phyloP scores from a whole-genome alignment of 2,797 vertebrate genomes.

The Hyperoplus immaculatus region DNA sequence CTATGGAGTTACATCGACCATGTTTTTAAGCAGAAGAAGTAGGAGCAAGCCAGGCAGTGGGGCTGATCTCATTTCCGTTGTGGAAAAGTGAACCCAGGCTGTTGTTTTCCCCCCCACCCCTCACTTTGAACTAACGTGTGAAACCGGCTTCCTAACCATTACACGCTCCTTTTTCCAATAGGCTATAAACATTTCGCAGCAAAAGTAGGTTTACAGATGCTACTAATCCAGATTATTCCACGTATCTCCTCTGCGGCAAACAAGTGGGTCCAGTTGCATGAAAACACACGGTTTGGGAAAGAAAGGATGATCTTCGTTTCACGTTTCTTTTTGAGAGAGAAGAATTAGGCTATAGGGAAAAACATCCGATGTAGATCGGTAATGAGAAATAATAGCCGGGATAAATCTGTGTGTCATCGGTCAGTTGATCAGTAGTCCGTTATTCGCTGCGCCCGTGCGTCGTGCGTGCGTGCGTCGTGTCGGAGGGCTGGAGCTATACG shows the following conservation, averaged over 20 bases:
- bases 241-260: slow-evolving; percentile 31
- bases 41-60: slow-evolving; percentile 34
- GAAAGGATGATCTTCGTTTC: slow-evolving; percentile 11
- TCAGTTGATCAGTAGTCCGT: slow-evolving; percentile 54
- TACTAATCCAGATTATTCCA: background rate
- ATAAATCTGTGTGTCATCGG: slow-evolving; percentile 6
- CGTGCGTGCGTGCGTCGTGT: slow-evolving; percentile 55
- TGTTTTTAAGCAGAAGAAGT: slow-evolving; percentile 59
- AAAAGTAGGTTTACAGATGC: background rate
- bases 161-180: background rate
- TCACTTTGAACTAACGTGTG: slow-evolving; percentile 4
- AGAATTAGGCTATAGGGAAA: background rate
- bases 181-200: slow-evolving; percentile 15
- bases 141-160: slow-evolving; percentile 34
- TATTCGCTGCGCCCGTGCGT: slow-evolving; percentile 59
- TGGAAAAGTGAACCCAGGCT: slow-evolving; percentile 64
- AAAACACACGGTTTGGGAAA: slow-evolving; percentile 9
- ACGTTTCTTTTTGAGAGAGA: background rate
- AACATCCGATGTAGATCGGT: background rate
- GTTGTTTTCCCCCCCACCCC: slow-evolving; percentile 2
- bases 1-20: slow-evolving; percentile 50
- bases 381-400: background rate
- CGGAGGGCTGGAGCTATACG: slow-evolving; percentile 10
- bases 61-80: slow-evolving; percentile 81
- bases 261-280: slow-evolving; percentile 40